phyloP scores from a whole-genome alignment of 2,888 invertebrate genomes.

The Criorhina ranunculi region DNA sequence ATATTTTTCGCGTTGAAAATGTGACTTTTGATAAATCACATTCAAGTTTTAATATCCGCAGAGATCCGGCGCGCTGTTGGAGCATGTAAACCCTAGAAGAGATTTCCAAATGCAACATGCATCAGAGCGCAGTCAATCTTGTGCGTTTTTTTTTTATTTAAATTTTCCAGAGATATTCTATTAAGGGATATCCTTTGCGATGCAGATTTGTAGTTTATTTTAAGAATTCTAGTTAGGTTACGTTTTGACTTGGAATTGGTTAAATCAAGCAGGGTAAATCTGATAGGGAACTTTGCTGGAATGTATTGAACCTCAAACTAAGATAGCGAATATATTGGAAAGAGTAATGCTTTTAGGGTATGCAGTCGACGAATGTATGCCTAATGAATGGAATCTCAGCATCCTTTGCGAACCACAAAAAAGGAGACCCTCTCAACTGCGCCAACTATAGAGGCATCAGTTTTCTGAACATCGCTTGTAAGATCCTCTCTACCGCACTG shows the following conservation, averaged over 20 bases:
- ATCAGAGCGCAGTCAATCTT: background rate
- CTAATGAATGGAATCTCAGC: too few relatives aligned
- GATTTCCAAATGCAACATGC: conserved; percentile 17
- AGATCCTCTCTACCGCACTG: too few relatives aligned
- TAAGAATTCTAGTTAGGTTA: background rate
- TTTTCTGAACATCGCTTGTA: too few relatives aligned
- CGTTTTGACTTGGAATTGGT: background rate
- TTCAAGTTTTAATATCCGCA: conserved; percentile 54
- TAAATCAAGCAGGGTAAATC: background rate
- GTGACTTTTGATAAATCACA: conserved; percentile 73
- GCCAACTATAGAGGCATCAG: too few relatives aligned
- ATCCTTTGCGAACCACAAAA: too few relatives aligned
- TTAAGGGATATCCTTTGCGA: conserved; percentile 62
- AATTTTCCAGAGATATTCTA: conserved; percentile 61
- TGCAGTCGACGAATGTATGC: too few relatives aligned
- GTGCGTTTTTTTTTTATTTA: conserved; percentile 36
- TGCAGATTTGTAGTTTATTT: conserved; percentile 38
- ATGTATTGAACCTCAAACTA: too few relatives aligned
- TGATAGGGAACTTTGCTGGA: background rate
- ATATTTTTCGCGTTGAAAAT: conserved; percentile 61
- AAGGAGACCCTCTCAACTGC: too few relatives aligned
- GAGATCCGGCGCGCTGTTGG: conserved; percentile 47
- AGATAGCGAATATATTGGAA: too few relatives aligned
- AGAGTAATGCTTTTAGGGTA: too few relatives aligned
- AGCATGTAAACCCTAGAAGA: conserved; percentile 5